Conservation (phyloP, 2,797 vertebrate species). For the Karalla daura region DNA sequence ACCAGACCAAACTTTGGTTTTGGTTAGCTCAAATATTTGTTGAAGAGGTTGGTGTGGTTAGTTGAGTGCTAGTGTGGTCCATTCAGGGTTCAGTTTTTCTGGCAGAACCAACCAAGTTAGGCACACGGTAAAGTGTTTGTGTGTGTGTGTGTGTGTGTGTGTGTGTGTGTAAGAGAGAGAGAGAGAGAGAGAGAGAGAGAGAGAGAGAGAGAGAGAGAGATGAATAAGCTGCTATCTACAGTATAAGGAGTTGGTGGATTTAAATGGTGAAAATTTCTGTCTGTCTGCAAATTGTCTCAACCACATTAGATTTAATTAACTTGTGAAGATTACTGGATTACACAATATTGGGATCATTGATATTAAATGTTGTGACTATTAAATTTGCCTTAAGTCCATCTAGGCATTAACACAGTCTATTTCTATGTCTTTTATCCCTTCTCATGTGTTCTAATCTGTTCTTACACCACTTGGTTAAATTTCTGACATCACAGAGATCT, state of each 20-base stretch:
- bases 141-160: slow-evolving; percentile 3
- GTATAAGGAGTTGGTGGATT: background rate
- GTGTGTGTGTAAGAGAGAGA: background rate
- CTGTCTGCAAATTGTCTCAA: background rate
- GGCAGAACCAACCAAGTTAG: slow-evolving; percentile 13
- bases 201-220: background rate
- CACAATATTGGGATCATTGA: slow-evolving; percentile 5
- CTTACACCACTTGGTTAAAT: background rate
- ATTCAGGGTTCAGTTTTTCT: slow-evolving; percentile 20
- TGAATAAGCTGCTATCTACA: slow-evolving; percentile 32
- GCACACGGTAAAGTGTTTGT: background rate
- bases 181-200: background rate
- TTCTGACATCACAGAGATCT: background rate
- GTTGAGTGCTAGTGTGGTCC: slow-evolving; percentile 20
- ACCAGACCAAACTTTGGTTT: slow-evolving; percentile 49
- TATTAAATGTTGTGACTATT: background rate
- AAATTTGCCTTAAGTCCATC: background rate
- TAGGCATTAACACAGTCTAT: background rate
- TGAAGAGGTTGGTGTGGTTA: slow-evolving; percentile 40
- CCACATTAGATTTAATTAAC: slow-evolving; percentile 19
- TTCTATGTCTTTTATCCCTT: background rate
- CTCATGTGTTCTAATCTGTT: background rate
- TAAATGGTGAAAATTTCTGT: slow-evolving; percentile 26
- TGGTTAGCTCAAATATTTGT: slow-evolving; percentile 26
- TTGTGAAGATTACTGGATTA: background rate